phyloP scores from a whole-genome alignment of 2,113 vertebrate genomes.

The Phalacrocorax carbo region DNA sequence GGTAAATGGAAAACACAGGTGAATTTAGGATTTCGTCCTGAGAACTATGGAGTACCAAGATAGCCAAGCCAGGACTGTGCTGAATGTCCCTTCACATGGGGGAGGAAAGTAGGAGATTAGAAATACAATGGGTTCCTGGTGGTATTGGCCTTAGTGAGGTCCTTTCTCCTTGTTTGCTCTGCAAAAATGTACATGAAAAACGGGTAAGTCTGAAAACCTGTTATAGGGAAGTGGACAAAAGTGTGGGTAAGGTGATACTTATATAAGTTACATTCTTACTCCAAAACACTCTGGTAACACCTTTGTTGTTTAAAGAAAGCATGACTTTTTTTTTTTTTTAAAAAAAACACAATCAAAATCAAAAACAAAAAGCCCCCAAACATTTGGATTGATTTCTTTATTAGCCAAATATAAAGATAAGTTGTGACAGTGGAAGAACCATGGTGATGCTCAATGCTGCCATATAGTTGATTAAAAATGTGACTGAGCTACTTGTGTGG shows the following conservation, averaged over 20 bases:
- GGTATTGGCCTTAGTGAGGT: neutral
- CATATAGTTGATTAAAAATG: neutral
- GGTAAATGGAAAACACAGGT: neutral
- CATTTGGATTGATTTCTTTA: neutral
- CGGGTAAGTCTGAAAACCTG: neutral
- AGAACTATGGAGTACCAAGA: neutral
- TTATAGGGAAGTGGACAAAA: neutral
- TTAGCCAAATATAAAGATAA: neutral
- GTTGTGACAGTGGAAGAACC: neutral
- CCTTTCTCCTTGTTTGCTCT: neutral
- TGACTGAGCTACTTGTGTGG: neutral
- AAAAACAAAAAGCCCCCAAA: neutral
- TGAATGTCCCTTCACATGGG: neutral
- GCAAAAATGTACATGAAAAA: neutral
- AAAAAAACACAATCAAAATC: no score
- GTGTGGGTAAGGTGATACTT: neutral
- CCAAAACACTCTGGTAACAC: neutral
- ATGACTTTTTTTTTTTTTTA: neutral
- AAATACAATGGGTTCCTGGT: neutral
- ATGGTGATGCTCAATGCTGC: neutral
- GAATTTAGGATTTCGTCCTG: neutral
- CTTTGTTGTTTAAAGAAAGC: neutral
- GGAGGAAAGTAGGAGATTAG: neutral
- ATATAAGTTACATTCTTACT: fast-evolving
- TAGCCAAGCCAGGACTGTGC: neutral